Base-by-base conservation (phyloP, 2,113 vertebrate species). In the Eublepharis macularius region DNA sequence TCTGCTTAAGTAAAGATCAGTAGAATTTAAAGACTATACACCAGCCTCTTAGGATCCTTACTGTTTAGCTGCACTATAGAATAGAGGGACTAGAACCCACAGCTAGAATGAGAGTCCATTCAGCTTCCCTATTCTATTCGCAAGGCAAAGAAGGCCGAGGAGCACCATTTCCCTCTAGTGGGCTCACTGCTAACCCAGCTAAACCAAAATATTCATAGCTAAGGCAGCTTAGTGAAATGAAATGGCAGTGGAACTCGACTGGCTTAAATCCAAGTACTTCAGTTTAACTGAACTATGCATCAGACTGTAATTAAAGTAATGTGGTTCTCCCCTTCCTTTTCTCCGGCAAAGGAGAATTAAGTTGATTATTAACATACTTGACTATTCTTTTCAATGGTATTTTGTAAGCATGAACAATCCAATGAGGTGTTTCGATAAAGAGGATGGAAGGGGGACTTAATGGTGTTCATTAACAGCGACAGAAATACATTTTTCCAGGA, bases 321-420 rank as follows among this genome's bases (percentile, higher is more conserved):
- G 2, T 1, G n/a, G 34, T 10, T 49, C 36, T 75, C 11, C 5
- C 57, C 14, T 26, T 41, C 21, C 60, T 3, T 19, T 47, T 66
- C 21, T 11, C 49, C 72, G 54, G 34, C 34, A 49, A 43, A 74
- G 4, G 6, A 60, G 47, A 47, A 72, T 14, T 51, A 9, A 51
- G 19, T 26, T 5, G 16, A 41, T 19, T 47, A 41, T 13, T 0
- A 9, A n/a, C 16, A n/a, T 17, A 17, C 17, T 36, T 63, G 0
- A 12, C 21, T 6, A 32, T 39, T 54, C 26, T 4, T 49, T 76
- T 13, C 14, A 76, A 29, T 2, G 45, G n/a, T 16, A 63, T 63
- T 63, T 63, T 63, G 24, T 2, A 63, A 60, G 57, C 21, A 63
- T 63, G 60, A 63, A n/a, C 47, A 43, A 51, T 66, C 60, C 39